Evolutionary conservation across 2,888 invertebrate species (phyloP).

Genomic region (Arctia plantaginis): DNA sequence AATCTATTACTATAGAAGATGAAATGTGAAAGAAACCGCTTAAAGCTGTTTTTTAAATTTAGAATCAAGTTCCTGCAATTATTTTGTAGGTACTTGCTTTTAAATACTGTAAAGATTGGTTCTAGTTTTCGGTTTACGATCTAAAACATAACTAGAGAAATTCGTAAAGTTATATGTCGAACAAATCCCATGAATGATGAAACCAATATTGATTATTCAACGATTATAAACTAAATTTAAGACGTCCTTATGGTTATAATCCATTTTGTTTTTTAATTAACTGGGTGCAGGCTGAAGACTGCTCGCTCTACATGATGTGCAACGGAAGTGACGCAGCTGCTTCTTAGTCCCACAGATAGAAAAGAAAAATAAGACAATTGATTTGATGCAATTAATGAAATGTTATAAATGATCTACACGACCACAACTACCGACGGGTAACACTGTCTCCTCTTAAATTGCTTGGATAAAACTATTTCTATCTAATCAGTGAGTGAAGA

Average conservation of each 20-base stretch:
- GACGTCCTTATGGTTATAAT: too few relatives aligned
- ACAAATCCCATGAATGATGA: background rate
- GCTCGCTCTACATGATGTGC: background rate
- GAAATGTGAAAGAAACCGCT: too few relatives aligned
- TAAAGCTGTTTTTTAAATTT: background rate
- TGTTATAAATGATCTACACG: background rate
- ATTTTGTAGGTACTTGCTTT: background rate
- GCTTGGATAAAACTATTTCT: too few relatives aligned
- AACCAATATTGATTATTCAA: too few relatives aligned
- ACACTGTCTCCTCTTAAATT: too few relatives aligned
- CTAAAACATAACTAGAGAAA: background rate
- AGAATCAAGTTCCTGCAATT: too few relatives aligned
- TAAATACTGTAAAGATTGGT: background rate
- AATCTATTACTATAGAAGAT: background rate
- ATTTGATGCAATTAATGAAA: background rate
- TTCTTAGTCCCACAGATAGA: background rate
- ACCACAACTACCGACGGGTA: background rate
- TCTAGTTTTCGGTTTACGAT: background rate
- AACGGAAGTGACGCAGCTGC: background rate
- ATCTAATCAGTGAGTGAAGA: too few relatives aligned
- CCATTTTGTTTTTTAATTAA: background rate
- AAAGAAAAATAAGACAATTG: background rate
- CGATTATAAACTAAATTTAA: too few relatives aligned
- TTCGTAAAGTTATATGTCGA: background rate
- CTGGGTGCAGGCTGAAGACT: background rate